A percentile compares a stretch with the other conserved stretches of the same genome.
Evolutionary conservation across 2,797 vertebrate genomes (phyloP).

Genomic region (Synaphobranchus kaupii): DNA sequence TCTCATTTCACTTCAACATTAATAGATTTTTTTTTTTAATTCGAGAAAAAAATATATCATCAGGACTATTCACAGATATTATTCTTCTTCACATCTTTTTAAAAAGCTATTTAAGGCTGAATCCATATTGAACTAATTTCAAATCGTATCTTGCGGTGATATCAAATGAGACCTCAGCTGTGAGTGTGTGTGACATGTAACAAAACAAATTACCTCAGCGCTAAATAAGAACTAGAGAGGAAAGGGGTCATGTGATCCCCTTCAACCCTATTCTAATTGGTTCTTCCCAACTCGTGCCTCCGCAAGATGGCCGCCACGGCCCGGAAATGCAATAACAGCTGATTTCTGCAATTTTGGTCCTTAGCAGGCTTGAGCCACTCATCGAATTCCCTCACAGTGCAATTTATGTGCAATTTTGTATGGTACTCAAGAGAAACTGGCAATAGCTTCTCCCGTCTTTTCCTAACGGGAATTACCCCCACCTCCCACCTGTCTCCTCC

Average conservation of each 20-base stretch:
- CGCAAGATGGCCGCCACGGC: background rate
- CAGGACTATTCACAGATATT: background rate
- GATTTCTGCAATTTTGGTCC: background rate
- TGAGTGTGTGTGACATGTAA: background rate
- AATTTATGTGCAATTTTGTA: too few relatives aligned
- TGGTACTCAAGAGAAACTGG: too few relatives aligned
- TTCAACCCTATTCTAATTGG: background rate
- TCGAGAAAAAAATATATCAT: background rate
- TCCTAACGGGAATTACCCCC: background rate
- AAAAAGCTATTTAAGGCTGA: background rate
- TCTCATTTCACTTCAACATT: too few relatives aligned
- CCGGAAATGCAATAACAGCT: background rate
- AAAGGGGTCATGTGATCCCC: background rate
- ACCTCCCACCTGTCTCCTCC: background rate
- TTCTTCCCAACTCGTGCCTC: background rate
- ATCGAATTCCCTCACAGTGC: background rate
- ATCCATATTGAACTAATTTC: background rate
- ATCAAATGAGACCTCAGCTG: background rate
- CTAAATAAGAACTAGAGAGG: too few relatives aligned
- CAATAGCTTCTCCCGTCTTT: background rate
- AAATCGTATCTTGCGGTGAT: background rate
- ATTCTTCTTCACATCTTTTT: background rate
- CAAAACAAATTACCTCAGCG: background rate
- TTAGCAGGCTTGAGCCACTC: background rate
- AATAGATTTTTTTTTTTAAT: background rate